These are phyloP conservation scores for Ictidomys tridecemlineatus DNA, from an alignment of 2,113 vertebrate genomes.

Conservation along the genomic window DNA sequence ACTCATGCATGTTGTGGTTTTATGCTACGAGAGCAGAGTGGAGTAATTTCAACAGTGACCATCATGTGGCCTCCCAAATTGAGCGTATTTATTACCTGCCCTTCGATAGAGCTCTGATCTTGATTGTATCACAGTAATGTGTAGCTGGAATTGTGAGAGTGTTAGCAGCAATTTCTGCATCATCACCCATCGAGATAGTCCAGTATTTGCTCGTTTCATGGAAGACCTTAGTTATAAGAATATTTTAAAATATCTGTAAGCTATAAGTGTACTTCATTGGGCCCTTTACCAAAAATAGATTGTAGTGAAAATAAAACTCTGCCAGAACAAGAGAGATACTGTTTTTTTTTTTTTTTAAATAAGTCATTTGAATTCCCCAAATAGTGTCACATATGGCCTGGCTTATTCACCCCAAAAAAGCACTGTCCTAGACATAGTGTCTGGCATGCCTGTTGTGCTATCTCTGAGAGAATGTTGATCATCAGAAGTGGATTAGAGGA, in stretches of 20 bases:
- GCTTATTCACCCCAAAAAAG: background rate
- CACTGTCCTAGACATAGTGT: background rate
- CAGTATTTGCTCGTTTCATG: background rate
- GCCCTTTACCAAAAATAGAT: background rate
- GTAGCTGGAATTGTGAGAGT: background rate
- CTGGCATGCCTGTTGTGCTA: accelerated
- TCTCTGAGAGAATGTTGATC: background rate
- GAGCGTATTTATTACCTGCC: background rate
- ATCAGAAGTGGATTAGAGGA: background rate
- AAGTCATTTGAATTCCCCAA: background rate
- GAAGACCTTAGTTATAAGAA: background rate
- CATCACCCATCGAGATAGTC: background rate
- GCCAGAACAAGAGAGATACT: background rate
- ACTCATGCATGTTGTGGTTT: background rate
- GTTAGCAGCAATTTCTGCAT: background rate
- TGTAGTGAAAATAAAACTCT: background rate
- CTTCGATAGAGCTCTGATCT: background rate
- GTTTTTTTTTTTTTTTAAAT: background rate
- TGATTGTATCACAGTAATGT: accelerated
- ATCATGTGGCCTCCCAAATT: background rate
- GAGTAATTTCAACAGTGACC: background rate
- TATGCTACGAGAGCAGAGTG: background rate
- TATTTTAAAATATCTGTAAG: background rate
- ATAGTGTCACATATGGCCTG: accelerated
- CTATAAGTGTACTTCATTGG: background rate